phyloP scores from a whole-genome alignment of 1,140 invertebrate genomes.

The Pogonognathellus flavescens region DNA sequence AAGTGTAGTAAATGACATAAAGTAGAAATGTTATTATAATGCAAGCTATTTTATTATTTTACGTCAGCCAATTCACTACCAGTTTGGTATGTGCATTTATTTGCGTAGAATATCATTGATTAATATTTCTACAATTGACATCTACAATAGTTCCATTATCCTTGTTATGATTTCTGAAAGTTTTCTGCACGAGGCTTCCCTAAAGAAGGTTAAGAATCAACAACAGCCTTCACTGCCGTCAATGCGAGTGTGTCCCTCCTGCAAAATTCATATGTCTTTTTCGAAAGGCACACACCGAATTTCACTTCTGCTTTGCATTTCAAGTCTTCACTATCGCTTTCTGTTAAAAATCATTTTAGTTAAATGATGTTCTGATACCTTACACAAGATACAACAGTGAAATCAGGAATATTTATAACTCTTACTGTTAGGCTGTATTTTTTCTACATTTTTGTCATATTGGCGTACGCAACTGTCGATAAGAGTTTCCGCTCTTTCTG shows the following conservation, averaged over 20 bases:
- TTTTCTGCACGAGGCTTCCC: neutral
- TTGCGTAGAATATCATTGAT: no score
- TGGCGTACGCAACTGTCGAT: neutral
- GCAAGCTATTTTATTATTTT: no score
- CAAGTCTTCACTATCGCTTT: neutral
- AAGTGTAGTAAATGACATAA: no score
- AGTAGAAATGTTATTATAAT: no score
- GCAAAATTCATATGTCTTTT: conserved; percentile 12
- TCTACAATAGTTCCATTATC: neutral
- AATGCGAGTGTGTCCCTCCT: neutral
- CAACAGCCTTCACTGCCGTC: neutral
- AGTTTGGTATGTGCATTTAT: no score
- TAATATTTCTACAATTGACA: neutral
- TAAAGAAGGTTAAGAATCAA: no score
- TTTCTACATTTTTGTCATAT: neutral
- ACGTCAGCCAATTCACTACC: no score
- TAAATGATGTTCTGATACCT: no score
- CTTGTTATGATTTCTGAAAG: neutral
- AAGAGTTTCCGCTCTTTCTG: neutral
- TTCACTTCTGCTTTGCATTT: conserved; percentile 1
- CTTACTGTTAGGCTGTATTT: conserved; percentile 8
- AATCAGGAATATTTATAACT: no score
- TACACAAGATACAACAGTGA: no score
- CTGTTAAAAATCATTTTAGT: no score
- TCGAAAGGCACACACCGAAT: neutral